Conservation (phyloP, 2,113 vertebrate genomes). For the Chunga burmeisteri region DNA sequence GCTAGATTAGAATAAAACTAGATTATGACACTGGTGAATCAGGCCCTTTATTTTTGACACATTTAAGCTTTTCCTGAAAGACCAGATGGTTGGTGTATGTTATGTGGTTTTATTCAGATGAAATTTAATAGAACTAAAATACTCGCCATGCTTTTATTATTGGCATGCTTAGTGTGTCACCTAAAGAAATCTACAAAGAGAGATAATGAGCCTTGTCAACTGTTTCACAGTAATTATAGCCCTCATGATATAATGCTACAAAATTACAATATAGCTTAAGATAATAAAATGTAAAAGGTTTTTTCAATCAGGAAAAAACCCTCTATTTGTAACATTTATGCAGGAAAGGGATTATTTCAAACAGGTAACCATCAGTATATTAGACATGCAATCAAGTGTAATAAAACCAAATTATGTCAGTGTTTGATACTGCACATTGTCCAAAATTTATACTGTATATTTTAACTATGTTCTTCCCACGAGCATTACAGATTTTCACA, state of each 20-base stretch:
- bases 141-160: conserved; percentile 18
- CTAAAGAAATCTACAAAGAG: conserved; percentile 31
- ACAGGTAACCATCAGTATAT: not conserved
- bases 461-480: not conserved
- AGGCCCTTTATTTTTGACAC: conserved; percentile 44
- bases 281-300: conserved; percentile 20
- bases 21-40: conserved; percentile 20
- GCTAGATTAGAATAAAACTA: not conserved
- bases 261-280: conserved; percentile 54
- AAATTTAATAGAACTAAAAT: conserved; percentile 49
- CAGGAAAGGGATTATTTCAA: not conserved
- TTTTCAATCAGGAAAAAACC: not conserved
- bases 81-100: conserved; percentile 50
- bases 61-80: conserved; percentile 56
- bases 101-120: conserved; percentile 52
- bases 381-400: not conserved
- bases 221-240: conserved; percentile 47
- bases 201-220: conserved; percentile 51
- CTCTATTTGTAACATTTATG: not conserved
- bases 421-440: not conserved
- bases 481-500: not conserved
- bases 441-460: not conserved
- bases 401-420: not conserved
- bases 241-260: conserved; percentile 13
- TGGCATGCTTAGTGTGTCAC: conserved; percentile 35